phyloP scores from a whole-genome alignment of 2,797 vertebrate genomes.

The Carduelis carduelis region DNA sequence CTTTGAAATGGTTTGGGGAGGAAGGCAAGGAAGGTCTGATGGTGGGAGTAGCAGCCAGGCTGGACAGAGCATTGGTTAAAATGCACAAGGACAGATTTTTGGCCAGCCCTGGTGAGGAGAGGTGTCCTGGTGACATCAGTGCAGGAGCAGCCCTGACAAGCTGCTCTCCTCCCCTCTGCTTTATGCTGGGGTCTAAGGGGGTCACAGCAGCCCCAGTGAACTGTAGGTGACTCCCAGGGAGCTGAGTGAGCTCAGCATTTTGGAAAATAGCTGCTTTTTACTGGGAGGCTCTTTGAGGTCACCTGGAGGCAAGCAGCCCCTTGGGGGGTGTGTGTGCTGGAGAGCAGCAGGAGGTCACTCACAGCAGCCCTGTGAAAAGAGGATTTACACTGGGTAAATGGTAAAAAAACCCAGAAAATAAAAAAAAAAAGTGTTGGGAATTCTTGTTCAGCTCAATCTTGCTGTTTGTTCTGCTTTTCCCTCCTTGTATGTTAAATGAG shows the following conservation, averaged over 20 bases:
- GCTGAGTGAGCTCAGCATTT: background rate
- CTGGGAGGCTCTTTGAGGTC: background rate
- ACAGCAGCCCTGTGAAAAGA: background rate
- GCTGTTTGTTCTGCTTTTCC: background rate
- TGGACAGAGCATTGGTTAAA: background rate
- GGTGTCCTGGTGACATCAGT: background rate
- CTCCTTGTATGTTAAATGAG: background rate
- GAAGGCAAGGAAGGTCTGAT: background rate
- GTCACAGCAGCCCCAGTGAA: background rate
- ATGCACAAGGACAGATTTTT: background rate
- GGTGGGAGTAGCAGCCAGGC: background rate
- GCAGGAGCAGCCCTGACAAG: background rate
- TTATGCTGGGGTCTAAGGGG: accelerated
- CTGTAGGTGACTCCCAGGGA: background rate
- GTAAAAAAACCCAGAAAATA: background rate
- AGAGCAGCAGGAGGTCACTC: background rate
- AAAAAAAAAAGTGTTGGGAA: background rate
- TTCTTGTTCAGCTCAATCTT: background rate
- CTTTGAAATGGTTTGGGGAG: background rate
- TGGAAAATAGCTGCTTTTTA: background rate
- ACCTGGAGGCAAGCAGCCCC: background rate
- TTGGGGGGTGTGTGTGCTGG: background rate
- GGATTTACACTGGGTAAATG: background rate
- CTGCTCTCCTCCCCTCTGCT: background rate
- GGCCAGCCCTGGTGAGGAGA: background rate